These are phyloP conservation scores for Drosophila limbata DNA, from an alignment of 2,888 invertebrate genomes.

Conservation along the genomic window DNA sequence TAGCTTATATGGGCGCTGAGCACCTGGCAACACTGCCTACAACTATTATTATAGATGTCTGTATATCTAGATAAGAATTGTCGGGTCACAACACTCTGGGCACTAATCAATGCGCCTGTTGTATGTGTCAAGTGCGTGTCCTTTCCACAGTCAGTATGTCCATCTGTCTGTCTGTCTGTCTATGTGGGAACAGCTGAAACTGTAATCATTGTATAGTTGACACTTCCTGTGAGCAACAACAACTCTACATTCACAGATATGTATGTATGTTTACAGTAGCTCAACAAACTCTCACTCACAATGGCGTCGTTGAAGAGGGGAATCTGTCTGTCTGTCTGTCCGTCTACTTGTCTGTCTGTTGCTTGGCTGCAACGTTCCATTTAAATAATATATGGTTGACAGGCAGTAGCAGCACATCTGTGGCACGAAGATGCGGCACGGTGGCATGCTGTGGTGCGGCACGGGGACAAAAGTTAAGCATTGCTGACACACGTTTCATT, in stretches of 20 bases:
- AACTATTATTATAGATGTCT: background rate
- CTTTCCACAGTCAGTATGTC: conserved; percentile 6
- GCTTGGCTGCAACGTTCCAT: conserved; percentile 64
- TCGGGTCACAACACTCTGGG: conserved; percentile 46
- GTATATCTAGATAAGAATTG: conserved; percentile 10
- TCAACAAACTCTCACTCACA: conserved; percentile 28
- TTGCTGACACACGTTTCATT: conserved; percentile 79
- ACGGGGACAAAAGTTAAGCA: conserved; percentile 65
- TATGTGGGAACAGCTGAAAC: conserved; percentile 41
- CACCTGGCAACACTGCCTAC: too few species aligned
- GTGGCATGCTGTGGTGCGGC: conserved; percentile 1
- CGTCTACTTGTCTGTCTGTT: conserved; percentile 23
- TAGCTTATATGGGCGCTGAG: too few species aligned
- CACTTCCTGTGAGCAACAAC: conserved; percentile 46
- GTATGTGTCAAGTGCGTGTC: conserved; percentile 47
- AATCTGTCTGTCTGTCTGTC: conserved; percentile 7
- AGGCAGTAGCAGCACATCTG: conserved; percentile 31
- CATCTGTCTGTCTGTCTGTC: conserved; percentile 15
- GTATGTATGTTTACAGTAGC: conserved; percentile 37
- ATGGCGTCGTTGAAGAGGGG: background rate
- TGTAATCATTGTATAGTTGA: conserved; percentile 63
- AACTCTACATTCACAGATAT: conserved; percentile 14
- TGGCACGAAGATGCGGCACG: background rate
- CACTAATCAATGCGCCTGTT: conserved; percentile 68
- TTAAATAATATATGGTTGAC: conserved; percentile 66